phyloP scores from a whole-genome alignment of 2,888 invertebrate species.

The Unio pictorum region DNA sequence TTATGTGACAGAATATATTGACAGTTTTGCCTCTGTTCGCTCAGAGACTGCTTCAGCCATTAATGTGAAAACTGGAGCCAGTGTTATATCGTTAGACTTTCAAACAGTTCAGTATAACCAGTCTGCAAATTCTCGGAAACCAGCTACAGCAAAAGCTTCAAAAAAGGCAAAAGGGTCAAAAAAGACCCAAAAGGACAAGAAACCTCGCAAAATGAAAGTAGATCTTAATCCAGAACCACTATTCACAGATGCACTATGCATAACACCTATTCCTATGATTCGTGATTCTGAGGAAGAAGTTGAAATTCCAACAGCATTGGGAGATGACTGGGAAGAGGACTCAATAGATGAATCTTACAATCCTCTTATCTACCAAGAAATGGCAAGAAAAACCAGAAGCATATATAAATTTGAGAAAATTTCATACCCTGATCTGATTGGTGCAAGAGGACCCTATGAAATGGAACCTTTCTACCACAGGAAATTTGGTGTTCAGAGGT shows the following conservation, averaged over 20 bases:
- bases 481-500: conserved; percentile 75
- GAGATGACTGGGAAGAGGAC: conserved; percentile 37
- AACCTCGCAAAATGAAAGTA: conserved; percentile 30
- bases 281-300: conserved; percentile 34
- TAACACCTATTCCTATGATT: conserved; percentile 41
- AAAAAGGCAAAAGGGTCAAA: conserved; percentile 45
- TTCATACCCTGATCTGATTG: conserved; percentile 83
- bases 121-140: conserved; percentile 26
- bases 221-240: conserved; percentile 10
- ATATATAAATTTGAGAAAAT: conserved; percentile 82
- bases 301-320: conserved; percentile 22
- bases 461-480: conserved; percentile 78
- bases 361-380: conserved; percentile 60
- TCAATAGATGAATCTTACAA: conserved; percentile 39
- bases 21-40: conserved; percentile 16
- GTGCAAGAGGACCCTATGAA: conserved; percentile 72
- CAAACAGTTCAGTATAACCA: conserved; percentile 31
- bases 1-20: conserved; percentile 24
- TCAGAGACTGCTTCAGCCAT: conserved; percentile 53
- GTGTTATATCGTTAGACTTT: conserved; percentile 61
- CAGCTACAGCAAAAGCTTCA: conserved; percentile 22
- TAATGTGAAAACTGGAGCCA: conserved; percentile 65
- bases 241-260: conserved; percentile 46
- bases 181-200: conserved; percentile 27
- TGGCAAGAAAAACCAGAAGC: conserved; percentile 72